phyloP scores from a whole-genome alignment of 1,140 invertebrate species.

The Aplysia californica region DNA sequence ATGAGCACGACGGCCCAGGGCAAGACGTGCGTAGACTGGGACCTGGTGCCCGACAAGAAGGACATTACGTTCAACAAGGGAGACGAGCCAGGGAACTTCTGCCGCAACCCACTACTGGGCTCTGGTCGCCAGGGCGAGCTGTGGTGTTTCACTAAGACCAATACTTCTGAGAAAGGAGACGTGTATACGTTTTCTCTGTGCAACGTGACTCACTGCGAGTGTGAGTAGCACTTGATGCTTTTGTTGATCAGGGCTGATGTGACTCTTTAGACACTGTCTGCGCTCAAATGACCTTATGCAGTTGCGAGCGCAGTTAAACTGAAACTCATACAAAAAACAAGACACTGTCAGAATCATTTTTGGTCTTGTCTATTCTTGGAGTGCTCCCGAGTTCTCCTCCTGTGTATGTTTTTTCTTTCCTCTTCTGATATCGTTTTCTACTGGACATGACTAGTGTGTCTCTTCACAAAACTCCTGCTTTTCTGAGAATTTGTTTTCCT shows the following conservation, averaged over 20 bases:
- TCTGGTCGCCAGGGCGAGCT: not conserved
- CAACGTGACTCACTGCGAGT: not conserved
- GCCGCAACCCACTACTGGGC: conserved; percentile 1
- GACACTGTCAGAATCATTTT: no score
- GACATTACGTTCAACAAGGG: not conserved
- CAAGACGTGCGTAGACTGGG: not conserved
- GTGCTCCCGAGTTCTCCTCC: no score
- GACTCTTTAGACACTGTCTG: not conserved
- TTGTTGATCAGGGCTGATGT: not conserved
- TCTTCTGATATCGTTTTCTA: no score
- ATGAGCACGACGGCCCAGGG: not conserved
- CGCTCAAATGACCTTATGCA: not conserved
- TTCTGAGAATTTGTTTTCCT: no score
- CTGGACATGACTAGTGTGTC: no score
- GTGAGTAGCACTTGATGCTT: not conserved
- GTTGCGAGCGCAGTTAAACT: not conserved
- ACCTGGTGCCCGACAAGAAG: not conserved
- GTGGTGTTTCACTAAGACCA: conserved; percentile 15
- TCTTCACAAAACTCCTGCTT: no score
- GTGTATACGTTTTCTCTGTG: not conserved
- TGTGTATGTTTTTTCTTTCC: no score
- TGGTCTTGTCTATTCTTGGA: no score
- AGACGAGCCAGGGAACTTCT: conserved; percentile 8
- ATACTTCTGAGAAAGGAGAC: not conserved
- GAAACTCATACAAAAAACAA: not conserved